phyloP scores from a whole-genome alignment of 2,888 invertebrate species.

The Cactoblastis cactorum region DNA sequence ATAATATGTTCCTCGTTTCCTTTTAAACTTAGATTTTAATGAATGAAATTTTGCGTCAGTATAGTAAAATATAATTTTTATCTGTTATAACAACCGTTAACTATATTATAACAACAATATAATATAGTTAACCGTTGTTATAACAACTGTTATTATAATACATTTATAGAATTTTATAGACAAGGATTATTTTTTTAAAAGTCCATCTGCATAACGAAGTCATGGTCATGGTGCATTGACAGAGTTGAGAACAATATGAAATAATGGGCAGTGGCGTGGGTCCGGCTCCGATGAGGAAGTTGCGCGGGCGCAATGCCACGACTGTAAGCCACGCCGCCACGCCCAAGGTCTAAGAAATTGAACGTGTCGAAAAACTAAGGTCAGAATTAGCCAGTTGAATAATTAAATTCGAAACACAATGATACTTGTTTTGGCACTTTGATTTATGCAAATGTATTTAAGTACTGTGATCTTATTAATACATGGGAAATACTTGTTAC shows the following conservation, averaged over 20 bases:
- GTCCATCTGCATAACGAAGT: not conserved
- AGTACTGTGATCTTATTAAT: no score
- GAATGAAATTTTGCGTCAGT: no score
- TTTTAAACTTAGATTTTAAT: no score
- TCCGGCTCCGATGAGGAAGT: constrained; percentile 57
- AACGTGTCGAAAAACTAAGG: constrained; percentile 43
- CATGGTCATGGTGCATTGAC: constrained; percentile 19
- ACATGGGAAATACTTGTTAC: no score
- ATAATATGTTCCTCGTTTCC: no score
- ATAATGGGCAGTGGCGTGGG: constrained; percentile 17
- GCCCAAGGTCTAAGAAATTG: constrained; percentile 73
- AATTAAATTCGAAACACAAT: constrained; percentile 22
- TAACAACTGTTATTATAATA: not conserved
- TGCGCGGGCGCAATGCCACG: constrained; percentile 39
- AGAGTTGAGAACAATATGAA: not conserved
- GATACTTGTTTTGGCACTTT: not conserved
- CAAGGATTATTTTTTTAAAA: not conserved
- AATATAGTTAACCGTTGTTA: no score
- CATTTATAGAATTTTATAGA: no score
- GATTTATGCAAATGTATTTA: not conserved
- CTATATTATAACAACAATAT: no score
- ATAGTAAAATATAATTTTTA: no score
- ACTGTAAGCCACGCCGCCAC: constrained; percentile 39
- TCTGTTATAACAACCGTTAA: no score
- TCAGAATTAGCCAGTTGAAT: constrained; percentile 29